Conservation (phyloP, 2,113 vertebrate genomes). For the Notarius lentiginosus region DNA sequence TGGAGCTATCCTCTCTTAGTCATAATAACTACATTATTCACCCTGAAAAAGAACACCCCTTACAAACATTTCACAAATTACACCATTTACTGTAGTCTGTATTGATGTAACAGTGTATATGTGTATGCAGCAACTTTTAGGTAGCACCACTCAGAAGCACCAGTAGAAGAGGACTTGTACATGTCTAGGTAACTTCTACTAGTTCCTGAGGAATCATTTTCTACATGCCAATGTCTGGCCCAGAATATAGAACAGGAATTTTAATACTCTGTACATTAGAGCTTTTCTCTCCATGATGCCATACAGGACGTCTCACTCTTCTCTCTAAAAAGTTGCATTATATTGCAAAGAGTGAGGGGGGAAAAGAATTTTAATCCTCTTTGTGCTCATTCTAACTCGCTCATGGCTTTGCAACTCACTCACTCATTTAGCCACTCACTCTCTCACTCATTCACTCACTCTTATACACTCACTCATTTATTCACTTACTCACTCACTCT, state of each 20-base stretch:
- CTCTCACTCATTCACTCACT: neutral
- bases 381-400: constrained; percentile 66
- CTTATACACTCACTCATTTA: neutral
- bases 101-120: neutral
- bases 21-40: neutral
- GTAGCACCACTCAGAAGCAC: neutral
- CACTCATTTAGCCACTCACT: neutral
- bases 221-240: neutral
- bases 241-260: neutral
- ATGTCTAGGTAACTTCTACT: neutral
- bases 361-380: constrained; percentile 76
- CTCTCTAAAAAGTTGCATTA: constrained; percentile 45
- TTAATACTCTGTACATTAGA: constrained; percentile 5
- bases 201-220: neutral
- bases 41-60: neutral
- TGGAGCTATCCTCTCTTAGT: neutral
- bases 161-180: neutral
- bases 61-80: neutral
- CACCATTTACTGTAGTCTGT: neutral
- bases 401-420: neutral
- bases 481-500: neutral
- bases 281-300: neutral
- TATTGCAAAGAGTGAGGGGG: constrained; percentile 60
- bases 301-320: neutral
- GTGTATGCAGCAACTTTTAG: neutral